Evolutionary conservation across 2,888 invertebrate species (phyloP).

Genomic region (Labia minor): DNA sequence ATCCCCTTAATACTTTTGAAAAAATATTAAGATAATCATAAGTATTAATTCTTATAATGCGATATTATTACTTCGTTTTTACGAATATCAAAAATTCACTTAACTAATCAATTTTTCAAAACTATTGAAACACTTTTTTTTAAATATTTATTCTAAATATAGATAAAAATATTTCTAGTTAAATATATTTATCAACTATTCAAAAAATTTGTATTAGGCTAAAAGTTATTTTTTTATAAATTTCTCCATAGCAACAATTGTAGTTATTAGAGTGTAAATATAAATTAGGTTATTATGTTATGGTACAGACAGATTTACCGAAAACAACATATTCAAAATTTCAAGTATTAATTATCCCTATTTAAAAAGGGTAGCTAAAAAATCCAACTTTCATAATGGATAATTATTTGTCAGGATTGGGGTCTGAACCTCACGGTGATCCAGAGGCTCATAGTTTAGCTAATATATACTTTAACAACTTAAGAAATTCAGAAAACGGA

Average conservation of each 20-base stretch:
- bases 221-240: no score
- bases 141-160: no score
- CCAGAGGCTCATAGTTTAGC: background rate
- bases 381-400: background rate
- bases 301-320: background rate
- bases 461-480: background rate
- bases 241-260: background rate
- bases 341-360: background rate
- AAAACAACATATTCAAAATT: background rate
- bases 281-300: background rate
- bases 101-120: no score
- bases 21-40: no score
- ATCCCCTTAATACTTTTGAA: no score
- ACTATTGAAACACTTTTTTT: no score
- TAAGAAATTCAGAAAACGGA: background rate
- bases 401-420: background rate
- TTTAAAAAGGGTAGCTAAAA: background rate
- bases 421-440: background rate
- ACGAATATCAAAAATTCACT: no score
- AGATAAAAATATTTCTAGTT: no score
- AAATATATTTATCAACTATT: no score
- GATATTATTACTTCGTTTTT: no score
- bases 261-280: background rate
- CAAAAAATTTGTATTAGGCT: no score
- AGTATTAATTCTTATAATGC: no score